phyloP scores from a whole-genome alignment of 2,888 invertebrate species.

The Drosophila pegasa region DNA sequence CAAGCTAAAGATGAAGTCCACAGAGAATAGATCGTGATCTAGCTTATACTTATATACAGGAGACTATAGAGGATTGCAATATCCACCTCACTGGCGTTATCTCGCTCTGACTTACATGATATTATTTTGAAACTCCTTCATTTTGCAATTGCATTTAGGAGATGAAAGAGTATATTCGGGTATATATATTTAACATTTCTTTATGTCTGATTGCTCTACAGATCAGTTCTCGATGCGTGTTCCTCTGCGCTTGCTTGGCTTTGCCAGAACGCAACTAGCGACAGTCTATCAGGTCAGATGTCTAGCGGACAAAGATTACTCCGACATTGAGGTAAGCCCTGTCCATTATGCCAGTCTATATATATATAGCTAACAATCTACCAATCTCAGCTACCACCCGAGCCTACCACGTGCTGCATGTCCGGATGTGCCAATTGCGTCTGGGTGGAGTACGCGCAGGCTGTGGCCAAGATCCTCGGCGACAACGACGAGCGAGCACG shows the following conservation, averaged over 20 bases:
- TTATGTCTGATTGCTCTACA: constrained; percentile 39
- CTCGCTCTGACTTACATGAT: constrained; percentile 13
- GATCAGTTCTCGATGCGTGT: constrained; percentile 69
- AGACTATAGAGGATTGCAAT: not conserved
- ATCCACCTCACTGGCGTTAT: constrained; percentile 1
- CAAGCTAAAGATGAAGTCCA: not conserved
- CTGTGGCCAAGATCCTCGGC: constrained; percentile 87
- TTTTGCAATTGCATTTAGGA: not conserved
- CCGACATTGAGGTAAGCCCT: constrained; percentile 67
- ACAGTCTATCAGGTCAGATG: constrained; percentile 46
- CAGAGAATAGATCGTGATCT: not conserved
- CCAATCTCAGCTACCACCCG: constrained; percentile 84
- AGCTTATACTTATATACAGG: not conserved
- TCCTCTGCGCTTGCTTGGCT: constrained; percentile 56
- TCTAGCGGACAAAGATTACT: constrained; percentile 44
- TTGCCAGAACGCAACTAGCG: constrained; percentile 24
- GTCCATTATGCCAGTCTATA: not conserved
- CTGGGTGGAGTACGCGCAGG: constrained; percentile 95
- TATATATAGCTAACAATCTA: not conserved
- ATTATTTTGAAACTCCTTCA: not conserved
- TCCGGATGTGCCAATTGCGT: constrained; percentile 97
- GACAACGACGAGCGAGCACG: constrained; percentile 89
- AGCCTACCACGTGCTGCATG: constrained; percentile 94
- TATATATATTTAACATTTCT: too few relatives aligned
- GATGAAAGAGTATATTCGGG: not conserved